A percentile compares a stretch with the other conserved stretches of the same genome.
phyloP scores from a whole-genome alignment of 2,888 invertebrate species.

The Oscheius onirici region DNA sequence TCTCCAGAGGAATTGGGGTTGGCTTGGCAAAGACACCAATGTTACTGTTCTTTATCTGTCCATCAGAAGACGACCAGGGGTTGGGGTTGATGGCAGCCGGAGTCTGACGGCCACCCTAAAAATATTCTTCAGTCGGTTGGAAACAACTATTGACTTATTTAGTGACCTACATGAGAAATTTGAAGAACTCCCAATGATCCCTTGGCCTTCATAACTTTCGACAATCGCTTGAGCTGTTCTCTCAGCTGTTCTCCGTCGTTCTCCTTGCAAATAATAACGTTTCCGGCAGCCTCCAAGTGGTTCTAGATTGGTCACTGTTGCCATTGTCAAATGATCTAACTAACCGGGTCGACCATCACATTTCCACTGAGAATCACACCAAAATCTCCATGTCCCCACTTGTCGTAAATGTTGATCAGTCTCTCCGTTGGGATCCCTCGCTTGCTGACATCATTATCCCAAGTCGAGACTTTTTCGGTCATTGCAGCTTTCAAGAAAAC shows the following conservation, averaged over 20 bases:
- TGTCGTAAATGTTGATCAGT: constrained; percentile 54
- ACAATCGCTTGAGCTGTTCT: constrained; percentile 35
- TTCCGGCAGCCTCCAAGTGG: constrained; percentile 57
- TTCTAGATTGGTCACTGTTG: constrained; percentile 32
- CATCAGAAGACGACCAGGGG: constrained; percentile 56
- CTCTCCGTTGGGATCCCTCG: constrained; percentile 51
- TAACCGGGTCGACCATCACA: constrained; percentile 42
- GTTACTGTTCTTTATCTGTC: constrained; percentile 39
- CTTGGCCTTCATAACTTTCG: constrained; percentile 38
- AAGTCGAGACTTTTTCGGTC: constrained; percentile 44
- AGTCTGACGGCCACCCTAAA: constrained; percentile 57
- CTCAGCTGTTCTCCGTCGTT: constrained; percentile 40
- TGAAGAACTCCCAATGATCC: constrained; percentile 55
- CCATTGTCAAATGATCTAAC: background rate
- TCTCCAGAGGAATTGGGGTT: constrained; percentile 47
- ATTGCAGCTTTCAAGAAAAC: constrained; percentile 45
- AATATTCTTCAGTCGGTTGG: background rate
- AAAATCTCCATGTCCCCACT: constrained; percentile 59
- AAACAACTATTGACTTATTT: no score
- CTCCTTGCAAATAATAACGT: constrained; percentile 52
- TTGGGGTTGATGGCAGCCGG: constrained; percentile 41
- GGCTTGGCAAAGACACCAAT: constrained; percentile 51
- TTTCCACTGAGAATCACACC: constrained; percentile 61
- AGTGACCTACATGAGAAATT: constrained; percentile 45
- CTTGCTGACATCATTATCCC: constrained; percentile 35